phyloP scores from a whole-genome alignment of 2,888 invertebrate species.

The Pseudolycoriella hygida region DNA sequence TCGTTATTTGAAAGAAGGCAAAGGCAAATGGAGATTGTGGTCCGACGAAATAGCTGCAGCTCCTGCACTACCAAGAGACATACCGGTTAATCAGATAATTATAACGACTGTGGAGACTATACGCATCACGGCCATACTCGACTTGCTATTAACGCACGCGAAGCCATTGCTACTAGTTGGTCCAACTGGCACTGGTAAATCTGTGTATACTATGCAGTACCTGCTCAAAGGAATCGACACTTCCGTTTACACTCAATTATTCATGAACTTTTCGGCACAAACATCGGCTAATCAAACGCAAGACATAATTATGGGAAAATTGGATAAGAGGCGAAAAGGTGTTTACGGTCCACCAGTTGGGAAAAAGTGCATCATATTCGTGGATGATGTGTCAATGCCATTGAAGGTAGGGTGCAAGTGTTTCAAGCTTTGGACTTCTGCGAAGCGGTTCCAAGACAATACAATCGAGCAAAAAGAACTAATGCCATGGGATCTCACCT shows the following conservation, averaged over 20 bases:
- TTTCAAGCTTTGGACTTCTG: too few species aligned
- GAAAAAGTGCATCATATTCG: constrained; percentile 75
- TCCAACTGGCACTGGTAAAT: constrained; percentile 91
- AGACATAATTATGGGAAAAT: constrained; percentile 84
- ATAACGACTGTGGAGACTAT: constrained; percentile 86
- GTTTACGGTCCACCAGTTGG: constrained; percentile 86
- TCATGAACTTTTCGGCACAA: constrained; percentile 86
- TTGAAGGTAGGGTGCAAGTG: constrained; percentile 53
- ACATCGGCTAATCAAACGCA: constrained; percentile 87
- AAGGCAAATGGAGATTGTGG: constrained; percentile 90
- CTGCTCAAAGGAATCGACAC: constrained; percentile 65
- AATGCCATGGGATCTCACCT: too few species aligned
- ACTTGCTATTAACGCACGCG: constrained; percentile 58
- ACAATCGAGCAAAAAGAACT: too few species aligned
- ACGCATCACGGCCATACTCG: constrained; percentile 62
- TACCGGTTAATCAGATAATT: constrained; percentile 86
- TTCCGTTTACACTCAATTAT: constrained; percentile 60
- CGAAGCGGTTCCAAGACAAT: too few species aligned
- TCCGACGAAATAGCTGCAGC: constrained; percentile 60
- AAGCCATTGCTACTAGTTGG: constrained; percentile 80
- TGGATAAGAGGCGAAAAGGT: constrained; percentile 84
- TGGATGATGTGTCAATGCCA: constrained; percentile 95
- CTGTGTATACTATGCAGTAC: constrained; percentile 71
- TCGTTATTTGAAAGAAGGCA: constrained; percentile 77
- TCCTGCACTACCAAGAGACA: constrained; percentile 69